Base-by-base conservation (phyloP, 2,888 invertebrate species). In the Tuta absoluta region DNA sequence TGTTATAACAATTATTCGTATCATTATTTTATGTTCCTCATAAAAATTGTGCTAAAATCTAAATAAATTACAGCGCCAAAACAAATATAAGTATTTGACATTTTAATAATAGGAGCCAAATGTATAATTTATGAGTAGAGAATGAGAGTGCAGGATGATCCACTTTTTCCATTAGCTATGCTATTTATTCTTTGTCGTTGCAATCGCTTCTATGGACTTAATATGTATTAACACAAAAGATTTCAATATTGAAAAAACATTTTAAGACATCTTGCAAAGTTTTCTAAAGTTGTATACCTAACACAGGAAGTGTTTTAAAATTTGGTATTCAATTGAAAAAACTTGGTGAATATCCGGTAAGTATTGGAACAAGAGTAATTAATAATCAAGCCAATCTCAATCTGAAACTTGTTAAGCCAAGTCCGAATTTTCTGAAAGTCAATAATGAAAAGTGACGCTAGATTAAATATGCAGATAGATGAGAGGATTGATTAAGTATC, bases 391-490 rank as follows among this genome's bases (percentile, higher is more conserved):
- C n/a, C 17, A 53, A 53, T 53, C 53, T 14, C 56, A 14, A n/a
- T 14, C 12, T 51, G 11, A 21, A 28, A 56, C 3, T 56, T 28
- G 28, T 23, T 56, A 28, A 56, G 28, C 28, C 28, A 56, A 56
- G 65, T 65, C 62, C 59, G 11, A 45, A n/a, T 41, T 21, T 38
- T 65, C 58, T 51, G 37, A n/a, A 57, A 63, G 33, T 45, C 45
- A 45, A 56, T 57, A 23, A 14, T 49, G 41, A 33, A 37, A 49
- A 63, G 57, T 49, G 58, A 57, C 63, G 57, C 45, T 33, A 12
- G 57, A 63, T 63, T 28, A 56, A 56, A 56, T 56, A 56, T 28
- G 56, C 28, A 56, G 7, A 14, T 5, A 14, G 56, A 56, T 56
- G 0, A 8, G n/a, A 7, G 5, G 49, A 14, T 56, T n/a, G 28